Conservation (phyloP, 2,888 invertebrate species). For the Blomia tropicalis region DNA sequence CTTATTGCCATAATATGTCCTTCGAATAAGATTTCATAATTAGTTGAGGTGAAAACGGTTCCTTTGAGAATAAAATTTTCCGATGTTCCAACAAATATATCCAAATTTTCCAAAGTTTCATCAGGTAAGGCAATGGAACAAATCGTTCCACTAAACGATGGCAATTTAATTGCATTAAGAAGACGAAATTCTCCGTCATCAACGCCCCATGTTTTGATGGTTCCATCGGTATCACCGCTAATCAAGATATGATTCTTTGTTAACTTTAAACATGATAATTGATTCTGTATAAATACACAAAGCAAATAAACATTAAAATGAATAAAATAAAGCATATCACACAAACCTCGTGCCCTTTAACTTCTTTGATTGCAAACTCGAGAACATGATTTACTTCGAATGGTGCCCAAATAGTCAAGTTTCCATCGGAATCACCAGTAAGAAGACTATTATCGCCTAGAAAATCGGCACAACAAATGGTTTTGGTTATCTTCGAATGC, state of each 20-base stretch:
- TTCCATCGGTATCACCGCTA: slow-evolving; percentile 16
- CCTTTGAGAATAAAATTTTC: slow-evolving; percentile 17
- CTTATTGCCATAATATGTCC: slow-evolving; percentile 22
- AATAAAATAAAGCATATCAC: not conserved
- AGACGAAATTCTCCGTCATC: slow-evolving; percentile 19
- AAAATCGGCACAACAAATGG: slow-evolving; percentile 21
- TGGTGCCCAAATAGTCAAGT: slow-evolving; percentile 73
- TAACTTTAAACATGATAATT: slow-evolving; percentile 8
- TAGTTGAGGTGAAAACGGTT: slow-evolving; percentile 18
- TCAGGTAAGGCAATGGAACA: slow-evolving; percentile 7
- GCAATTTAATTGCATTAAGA: slow-evolving; percentile 20
- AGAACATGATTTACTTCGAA: slow-evolving; percentile 56
- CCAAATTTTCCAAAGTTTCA: not conserved
- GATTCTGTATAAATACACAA: not conserved
- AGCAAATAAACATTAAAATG: not conserved
- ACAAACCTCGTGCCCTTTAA: slow-evolving; percentile 27
- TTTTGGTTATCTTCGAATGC: slow-evolving; percentile 18
- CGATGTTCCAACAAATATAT: slow-evolving; percentile 22
- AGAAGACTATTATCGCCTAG: slow-evolving; percentile 71
- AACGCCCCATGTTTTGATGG: slow-evolving; percentile 23
- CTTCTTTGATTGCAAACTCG: slow-evolving; percentile 28
- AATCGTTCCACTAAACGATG: slow-evolving; percentile 16
- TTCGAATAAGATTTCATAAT: slow-evolving; percentile 21
- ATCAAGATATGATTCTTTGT: slow-evolving; percentile 17
- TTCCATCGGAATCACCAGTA: slow-evolving; percentile 77